Evolutionary conservation across 2,888 invertebrate species (phyloP).

Genomic region (Drosophila paucipuncta): DNA sequence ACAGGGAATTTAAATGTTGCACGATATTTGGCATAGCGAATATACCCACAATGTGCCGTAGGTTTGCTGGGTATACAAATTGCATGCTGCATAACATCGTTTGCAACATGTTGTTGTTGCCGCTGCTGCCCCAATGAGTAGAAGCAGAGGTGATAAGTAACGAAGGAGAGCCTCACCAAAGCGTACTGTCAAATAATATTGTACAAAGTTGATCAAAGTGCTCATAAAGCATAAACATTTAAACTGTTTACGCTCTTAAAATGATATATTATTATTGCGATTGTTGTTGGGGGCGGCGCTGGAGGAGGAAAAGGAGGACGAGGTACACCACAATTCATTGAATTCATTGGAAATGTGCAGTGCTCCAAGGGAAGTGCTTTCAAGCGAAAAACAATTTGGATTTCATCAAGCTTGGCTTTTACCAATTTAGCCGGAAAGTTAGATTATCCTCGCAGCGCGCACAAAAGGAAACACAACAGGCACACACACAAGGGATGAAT

Average conservation of each 20-base stretch:
- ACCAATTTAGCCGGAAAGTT: conserved; percentile 75
- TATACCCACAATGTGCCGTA: conserved; percentile 3
- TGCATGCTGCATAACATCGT: conserved; percentile 59
- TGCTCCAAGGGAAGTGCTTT: conserved; percentile 45
- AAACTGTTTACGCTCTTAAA: conserved; percentile 32
- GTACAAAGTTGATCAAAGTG: conserved; percentile 25
- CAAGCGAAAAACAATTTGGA: conserved; percentile 64
- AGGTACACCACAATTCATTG: conserved; percentile 50
- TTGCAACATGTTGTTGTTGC: conserved; percentile 23
- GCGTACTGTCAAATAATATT: conserved; percentile 31
- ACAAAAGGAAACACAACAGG: conserved; percentile 43
- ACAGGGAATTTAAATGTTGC: not conserved
- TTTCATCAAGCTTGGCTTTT: conserved; percentile 38
- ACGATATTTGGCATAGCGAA: not conserved
- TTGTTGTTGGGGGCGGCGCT: not conserved
- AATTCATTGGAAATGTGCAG: conserved; percentile 64
- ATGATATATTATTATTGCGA: conserved; percentile 20
- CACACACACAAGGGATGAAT: conserved; percentile 25
- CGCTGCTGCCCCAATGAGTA: conserved; percentile 19
- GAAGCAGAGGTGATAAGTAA: conserved; percentile 31
- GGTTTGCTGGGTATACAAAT: conserved; percentile 40
- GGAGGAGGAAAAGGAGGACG: conserved; percentile 6
- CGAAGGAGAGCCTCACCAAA: conserved; percentile 25
- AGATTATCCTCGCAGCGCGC: conserved; percentile 64
- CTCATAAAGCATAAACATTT: conserved; percentile 53